A percentile compares a stretch with the other conserved stretches of the same genome.
phyloP scores from a whole-genome alignment of 1,140 invertebrate genomes.

The Aphaenogaster floridana region DNA sequence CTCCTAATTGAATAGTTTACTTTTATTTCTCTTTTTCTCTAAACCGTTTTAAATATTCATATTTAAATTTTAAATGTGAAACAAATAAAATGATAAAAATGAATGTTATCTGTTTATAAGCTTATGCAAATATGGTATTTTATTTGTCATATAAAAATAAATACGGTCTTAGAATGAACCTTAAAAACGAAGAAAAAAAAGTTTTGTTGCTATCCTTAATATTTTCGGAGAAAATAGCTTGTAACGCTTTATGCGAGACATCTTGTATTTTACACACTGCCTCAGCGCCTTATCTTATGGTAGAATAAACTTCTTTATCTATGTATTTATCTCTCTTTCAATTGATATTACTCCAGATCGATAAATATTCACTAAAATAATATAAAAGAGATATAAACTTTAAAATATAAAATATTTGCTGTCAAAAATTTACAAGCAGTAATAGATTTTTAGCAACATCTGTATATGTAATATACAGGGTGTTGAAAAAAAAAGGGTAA shows the following conservation, averaged over 20 bases:
- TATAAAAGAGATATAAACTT: constrained; percentile 15
- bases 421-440: not conserved
- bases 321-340: not conserved
- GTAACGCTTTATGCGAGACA: not conserved
- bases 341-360: not conserved
- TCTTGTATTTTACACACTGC: not conserved
- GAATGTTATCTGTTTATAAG: not conserved
- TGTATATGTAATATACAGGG: not conserved
- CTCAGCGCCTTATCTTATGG: not conserved
- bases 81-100: not conserved
- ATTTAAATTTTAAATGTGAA: not conserved
- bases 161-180: not conserved
- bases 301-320: constrained; percentile 34
- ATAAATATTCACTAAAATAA: not conserved
- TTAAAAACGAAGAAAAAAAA: not conserved
- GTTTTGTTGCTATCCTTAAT: not conserved
- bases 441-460: constrained; percentile 2
- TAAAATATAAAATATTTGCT: not conserved
- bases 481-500: too few species aligned
- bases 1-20: not conserved
- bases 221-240: not conserved
- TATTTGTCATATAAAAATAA: not conserved
- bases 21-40: not conserved
- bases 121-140: not conserved
- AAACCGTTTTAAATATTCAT: not conserved